Evolutionary conservation across 2,888 invertebrate genomes (phyloP).

Genomic region (Phengaris arion): DNA sequence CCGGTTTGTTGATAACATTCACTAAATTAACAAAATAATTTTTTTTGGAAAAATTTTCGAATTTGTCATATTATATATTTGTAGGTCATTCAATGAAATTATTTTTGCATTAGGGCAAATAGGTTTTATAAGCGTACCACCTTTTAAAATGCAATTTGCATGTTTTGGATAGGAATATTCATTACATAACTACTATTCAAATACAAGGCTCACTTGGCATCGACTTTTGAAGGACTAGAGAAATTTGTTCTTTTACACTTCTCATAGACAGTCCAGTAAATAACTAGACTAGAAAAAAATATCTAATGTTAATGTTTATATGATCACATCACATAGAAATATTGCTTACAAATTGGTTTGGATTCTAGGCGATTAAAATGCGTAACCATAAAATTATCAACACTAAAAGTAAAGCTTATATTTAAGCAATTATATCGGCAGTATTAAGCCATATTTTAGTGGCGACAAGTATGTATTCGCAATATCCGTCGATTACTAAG

Average conservation of each 20-base stretch:
- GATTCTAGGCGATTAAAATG: conserved; percentile 39
- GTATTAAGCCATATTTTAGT: conserved; percentile 59
- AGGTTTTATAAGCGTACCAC: conserved; percentile 29
- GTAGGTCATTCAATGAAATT: conserved; percentile 27
- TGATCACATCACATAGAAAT: not conserved
- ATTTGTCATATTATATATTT: not conserved
- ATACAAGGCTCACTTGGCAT: conserved; percentile 38
- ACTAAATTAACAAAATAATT: not conserved
- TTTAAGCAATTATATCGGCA: conserved; percentile 60
- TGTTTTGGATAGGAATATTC: conserved; percentile 29
- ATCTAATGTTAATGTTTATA: conserved; percentile 12
- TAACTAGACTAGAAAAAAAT: conserved; percentile 9
- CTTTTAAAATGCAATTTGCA: conserved; percentile 28
- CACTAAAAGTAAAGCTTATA: conserved; percentile 51
- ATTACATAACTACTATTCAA: conserved; percentile 34
- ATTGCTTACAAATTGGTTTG: conserved; percentile 10
- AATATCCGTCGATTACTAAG: conserved; percentile 71
- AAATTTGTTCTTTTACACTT: not conserved
- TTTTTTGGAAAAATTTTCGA: conserved; percentile 10
- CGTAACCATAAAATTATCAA: conserved; percentile 43
- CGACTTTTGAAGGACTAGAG: conserved; percentile 29
- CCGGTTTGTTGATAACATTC: not conserved
- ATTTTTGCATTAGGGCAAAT: conserved; percentile 28
- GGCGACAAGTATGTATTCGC: conserved; percentile 64
- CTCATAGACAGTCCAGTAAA: not conserved